phyloP scores from a whole-genome alignment of 35 echinoderm and acorn worm species.

The Chiridota heheva region DNA sequence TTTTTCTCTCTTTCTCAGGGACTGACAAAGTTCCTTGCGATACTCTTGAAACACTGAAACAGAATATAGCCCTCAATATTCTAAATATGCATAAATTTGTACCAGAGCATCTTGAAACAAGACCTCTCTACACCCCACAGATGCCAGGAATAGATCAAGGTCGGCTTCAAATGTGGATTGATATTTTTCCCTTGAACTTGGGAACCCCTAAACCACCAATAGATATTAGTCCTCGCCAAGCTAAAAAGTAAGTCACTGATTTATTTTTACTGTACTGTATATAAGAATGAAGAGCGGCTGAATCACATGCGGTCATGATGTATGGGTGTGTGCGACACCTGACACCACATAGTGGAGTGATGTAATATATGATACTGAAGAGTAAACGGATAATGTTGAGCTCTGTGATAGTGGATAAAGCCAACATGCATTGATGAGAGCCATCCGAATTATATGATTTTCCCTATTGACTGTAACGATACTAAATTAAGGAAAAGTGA shows the following conservation, averaged over 20 bases:
- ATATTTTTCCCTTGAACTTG: constrained; percentile 16
- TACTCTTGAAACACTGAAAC: not conserved
- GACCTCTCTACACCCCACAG: constrained; percentile 30
- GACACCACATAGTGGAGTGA: too few species aligned
- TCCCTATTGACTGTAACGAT: too few species aligned
- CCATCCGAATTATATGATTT: too few species aligned
- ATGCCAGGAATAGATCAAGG: constrained; percentile 54
- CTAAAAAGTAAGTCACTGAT: constrained; percentile 23
- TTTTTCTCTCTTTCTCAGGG: not conserved
- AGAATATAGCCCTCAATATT: constrained; percentile 1
- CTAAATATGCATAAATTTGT: constrained; percentile 2
- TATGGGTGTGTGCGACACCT: too few species aligned
- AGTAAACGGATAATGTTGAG: too few species aligned
- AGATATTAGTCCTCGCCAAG: constrained; percentile 22
- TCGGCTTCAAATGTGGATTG: constrained; percentile 47
- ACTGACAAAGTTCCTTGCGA: constrained; percentile 11
- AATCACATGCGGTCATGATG: too few species aligned
- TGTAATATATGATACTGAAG: too few species aligned
- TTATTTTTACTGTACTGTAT: too few species aligned
- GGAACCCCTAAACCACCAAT: constrained; percentile 14
- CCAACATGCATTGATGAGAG: too few species aligned
- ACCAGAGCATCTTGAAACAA: constrained; percentile 38
- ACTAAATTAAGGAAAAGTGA: too few species aligned
- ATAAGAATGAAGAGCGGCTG: too few species aligned
- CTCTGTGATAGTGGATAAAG: too few species aligned